These are phyloP conservation scores for Stigmatopora nigra DNA, from an alignment of 2,113 vertebrate genomes.

Conservation along the genomic window DNA sequence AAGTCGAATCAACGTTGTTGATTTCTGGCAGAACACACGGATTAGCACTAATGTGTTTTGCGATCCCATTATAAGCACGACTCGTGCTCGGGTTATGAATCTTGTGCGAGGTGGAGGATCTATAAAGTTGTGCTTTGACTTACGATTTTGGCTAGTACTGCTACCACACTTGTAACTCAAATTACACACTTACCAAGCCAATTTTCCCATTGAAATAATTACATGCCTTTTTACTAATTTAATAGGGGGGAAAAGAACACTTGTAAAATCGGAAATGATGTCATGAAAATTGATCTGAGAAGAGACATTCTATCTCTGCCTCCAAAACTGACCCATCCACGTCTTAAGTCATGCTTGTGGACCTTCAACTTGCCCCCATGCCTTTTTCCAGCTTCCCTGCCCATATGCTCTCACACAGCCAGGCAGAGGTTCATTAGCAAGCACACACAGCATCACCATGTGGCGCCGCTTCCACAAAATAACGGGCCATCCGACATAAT, in stretches of 20 bases:
- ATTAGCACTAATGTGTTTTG: slow-evolving; percentile 32
- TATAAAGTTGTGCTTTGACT: not conserved
- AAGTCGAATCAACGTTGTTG: slow-evolving; percentile 35
- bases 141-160: not conserved
- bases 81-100: slow-evolving; percentile 5
- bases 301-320: slow-evolving; percentile 4
- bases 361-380: slow-evolving; percentile 52
- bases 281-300: too few species aligned
- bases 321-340: slow-evolving; percentile 17
- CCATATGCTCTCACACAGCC: slow-evolving; percentile 63
- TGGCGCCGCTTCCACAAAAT: slow-evolving; percentile 66
- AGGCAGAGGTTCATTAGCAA: slow-evolving; percentile 69
- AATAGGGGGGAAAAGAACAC: slow-evolving; percentile 35
- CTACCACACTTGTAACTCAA: not conserved
- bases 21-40: slow-evolving; percentile 35
- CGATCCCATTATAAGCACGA: slow-evolving; percentile 28
- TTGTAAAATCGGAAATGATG: not conserved
- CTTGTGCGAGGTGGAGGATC: not conserved
- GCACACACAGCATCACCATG: slow-evolving; percentile 65
- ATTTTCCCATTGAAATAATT: not conserved
- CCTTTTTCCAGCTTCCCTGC: slow-evolving; percentile 51
- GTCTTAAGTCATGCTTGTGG: slow-evolving; percentile 50
- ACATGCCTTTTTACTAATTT: slow-evolving; percentile 16
- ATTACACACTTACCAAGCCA: not conserved
- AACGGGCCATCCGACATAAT: slow-evolving; percentile 71